These are phyloP conservation scores for Aurelia aurita complex sp. Pacific DNA, from an alignment of 30 jellyfish, hydroid and myxozoan species.

Conservation along the genomic window DNA sequence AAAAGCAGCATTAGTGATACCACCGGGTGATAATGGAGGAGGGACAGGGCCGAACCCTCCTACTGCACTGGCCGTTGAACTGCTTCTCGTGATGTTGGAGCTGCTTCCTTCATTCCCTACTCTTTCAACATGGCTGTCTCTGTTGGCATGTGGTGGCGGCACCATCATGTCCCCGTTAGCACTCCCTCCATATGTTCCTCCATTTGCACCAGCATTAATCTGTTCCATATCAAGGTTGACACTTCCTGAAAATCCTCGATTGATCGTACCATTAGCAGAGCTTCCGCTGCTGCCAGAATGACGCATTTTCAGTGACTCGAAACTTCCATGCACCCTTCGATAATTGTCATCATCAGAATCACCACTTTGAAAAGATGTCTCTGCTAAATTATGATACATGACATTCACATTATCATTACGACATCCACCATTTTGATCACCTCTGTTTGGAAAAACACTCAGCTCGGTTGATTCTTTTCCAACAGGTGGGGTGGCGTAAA, in stretches of 20 bases:
- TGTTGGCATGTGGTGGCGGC: background rate
- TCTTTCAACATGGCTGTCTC: background rate
- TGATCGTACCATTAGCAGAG: background rate
- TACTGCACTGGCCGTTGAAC: background rate
- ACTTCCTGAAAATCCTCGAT: background rate
- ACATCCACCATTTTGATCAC: background rate
- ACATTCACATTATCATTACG: slow-evolving; percentile 18
- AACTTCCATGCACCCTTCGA: slow-evolving; percentile 29
- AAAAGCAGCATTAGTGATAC: background rate
- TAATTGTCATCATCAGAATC: slow-evolving; percentile 14
- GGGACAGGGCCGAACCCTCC: background rate
- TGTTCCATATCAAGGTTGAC: background rate
- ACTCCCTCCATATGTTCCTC: background rate
- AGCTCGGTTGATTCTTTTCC: slow-evolving; percentile 50
- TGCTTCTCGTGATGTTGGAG: background rate
- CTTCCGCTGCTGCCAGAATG: slow-evolving; percentile 3
- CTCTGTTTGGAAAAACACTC: slow-evolving; percentile 38
- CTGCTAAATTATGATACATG: slow-evolving; percentile 47
- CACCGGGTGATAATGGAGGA: background rate
- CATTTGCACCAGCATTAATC: background rate
- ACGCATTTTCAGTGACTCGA: slow-evolving; percentile 30
- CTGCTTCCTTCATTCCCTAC: too few relatives aligned
- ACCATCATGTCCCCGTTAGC: background rate
- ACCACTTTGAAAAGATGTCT: slow-evolving; percentile 37
- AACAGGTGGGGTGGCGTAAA: slow-evolving; percentile 40